phyloP scores from a whole-genome alignment of 2,113 vertebrate species.

The Corythornis vintsioides region DNA sequence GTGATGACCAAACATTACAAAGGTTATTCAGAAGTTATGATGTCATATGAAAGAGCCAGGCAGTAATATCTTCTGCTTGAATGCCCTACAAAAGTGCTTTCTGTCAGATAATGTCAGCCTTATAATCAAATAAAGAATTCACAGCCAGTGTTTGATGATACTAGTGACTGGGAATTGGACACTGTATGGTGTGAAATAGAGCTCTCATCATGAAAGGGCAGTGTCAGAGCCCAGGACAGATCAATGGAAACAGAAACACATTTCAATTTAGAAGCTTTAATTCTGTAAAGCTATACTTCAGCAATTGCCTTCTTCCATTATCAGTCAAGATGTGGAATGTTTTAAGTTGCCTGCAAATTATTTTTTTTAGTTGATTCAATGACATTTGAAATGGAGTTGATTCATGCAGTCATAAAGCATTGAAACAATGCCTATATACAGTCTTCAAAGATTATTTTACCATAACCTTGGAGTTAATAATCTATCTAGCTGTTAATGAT shows the following conservation, averaged over 20 bases:
- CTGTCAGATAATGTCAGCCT: conserved; percentile 55
- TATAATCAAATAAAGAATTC: conserved; percentile 70
- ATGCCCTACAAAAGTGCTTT: conserved; percentile 13
- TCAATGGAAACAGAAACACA: neutral
- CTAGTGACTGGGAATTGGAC: neutral
- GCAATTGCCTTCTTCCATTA: neutral
- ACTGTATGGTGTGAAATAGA: neutral
- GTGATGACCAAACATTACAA: neutral
- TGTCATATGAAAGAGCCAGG: neutral
- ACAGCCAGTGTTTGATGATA: neutral
- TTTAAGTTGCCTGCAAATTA: neutral
- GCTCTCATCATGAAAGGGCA: neutral
- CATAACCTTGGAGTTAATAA: fast-evolving
- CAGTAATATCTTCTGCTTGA: neutral
- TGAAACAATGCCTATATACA: neutral
- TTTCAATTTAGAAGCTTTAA: neutral
- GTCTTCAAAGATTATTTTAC: neutral
- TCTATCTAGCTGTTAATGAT: neutral
- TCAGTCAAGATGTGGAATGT: neutral
- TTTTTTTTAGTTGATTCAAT: neutral
- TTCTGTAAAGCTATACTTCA: neutral
- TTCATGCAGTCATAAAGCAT: neutral
- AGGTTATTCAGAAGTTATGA: conserved; percentile 6
- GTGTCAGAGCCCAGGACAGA: neutral
- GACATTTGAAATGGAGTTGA: neutral